phyloP scores from a whole-genome alignment of 1,140 invertebrate genomes.

The Batillaria attramentaria region DNA sequence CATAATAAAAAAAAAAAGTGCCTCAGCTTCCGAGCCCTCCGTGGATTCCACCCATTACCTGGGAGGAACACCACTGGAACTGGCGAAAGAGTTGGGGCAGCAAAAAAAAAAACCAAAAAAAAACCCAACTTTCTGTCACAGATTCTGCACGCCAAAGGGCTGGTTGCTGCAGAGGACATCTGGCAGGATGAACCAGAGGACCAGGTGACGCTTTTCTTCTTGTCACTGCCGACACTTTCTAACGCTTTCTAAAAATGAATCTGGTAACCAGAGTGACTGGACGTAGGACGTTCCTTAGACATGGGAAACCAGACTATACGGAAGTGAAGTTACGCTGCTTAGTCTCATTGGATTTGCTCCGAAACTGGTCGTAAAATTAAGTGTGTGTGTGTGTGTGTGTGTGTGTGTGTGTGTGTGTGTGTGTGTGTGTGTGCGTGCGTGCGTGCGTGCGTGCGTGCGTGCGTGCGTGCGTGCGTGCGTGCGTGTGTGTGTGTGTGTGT shows the following conservation, averaged over 20 bases:
- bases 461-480: too few species aligned
- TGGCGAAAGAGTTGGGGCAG: too few species aligned
- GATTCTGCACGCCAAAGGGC: conserved; percentile 48
- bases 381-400: background rate
- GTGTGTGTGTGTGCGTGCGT: background rate
- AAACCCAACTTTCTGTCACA: conserved; percentile 36
- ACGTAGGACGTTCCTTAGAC: background rate
- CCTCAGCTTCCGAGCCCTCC: too few species aligned
- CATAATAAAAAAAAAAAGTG: too few species aligned
- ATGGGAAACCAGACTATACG: background rate
- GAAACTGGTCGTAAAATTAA: background rate
- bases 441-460: background rate
- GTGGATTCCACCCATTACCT: too few species aligned
- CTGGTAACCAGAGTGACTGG: too few species aligned
- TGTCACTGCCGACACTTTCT: too few species aligned
- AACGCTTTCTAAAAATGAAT: too few species aligned
- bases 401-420: background rate
- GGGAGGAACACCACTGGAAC: too few species aligned
- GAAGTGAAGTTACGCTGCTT: background rate
- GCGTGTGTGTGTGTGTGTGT: conserved; percentile 17
- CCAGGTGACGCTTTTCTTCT: too few species aligned
- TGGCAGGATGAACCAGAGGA: conserved; percentile 59
- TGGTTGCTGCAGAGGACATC: conserved; percentile 47
- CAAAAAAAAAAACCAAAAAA: too few species aligned
- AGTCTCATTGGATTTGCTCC: background rate